Conservation (phyloP, 2,888 invertebrate genomes). For the Ophioninae sp. region DNA sequence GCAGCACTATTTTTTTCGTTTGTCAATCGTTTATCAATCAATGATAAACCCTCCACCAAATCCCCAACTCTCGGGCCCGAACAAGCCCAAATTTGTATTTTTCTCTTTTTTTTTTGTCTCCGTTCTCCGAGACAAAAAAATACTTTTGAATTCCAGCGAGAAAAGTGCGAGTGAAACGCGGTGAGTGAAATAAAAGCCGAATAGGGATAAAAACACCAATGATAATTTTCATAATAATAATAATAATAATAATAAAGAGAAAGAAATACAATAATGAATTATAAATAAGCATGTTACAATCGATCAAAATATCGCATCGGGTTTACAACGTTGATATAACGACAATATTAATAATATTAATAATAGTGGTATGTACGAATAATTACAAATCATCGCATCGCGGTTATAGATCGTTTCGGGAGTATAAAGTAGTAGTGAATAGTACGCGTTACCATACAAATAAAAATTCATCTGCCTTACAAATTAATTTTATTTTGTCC, state of each 20-base stretch:
- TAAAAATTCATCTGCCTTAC: background rate
- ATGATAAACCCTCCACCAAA: no score
- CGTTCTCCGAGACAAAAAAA: background rate
- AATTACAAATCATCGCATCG: slow-evolving; percentile 54
- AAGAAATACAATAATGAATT: slow-evolving; percentile 29
- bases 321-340: slow-evolving; percentile 55
- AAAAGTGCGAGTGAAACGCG: no score
- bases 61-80: no score
- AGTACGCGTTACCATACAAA: slow-evolving; percentile 48
- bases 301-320: slow-evolving; percentile 64
- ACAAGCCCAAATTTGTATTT: slow-evolving; percentile 12
- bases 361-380: slow-evolving; percentile 55
- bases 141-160: no score
- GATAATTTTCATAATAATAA: background rate
- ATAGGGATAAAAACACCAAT: background rate
- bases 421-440: slow-evolving; percentile 56
- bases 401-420: slow-evolving; percentile 56
- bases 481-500: no score
- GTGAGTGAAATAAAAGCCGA: background rate
- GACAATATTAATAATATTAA: slow-evolving; percentile 49
- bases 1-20: no score
- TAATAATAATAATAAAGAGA: slow-evolving; percentile 24
- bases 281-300: slow-evolving; percentile 58
- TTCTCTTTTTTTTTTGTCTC: slow-evolving; percentile 31
- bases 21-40: no score